phyloP scores from a whole-genome alignment of 2,888 invertebrate genomes.

The Orchesella flavescens region DNA sequence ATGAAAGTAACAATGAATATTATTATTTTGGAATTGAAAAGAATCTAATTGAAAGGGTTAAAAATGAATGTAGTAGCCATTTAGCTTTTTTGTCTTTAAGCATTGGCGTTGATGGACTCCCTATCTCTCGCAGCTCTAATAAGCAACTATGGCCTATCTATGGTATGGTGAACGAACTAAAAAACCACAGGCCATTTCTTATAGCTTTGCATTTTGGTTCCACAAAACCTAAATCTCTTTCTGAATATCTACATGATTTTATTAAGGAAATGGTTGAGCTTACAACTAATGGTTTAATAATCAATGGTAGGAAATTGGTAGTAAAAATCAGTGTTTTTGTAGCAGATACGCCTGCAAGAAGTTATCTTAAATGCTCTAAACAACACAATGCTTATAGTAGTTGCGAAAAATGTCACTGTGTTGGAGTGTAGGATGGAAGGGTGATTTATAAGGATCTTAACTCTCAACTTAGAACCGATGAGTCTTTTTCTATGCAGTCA shows the following conservation, averaged over 20 bases:
- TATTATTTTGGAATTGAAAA: too few species aligned
- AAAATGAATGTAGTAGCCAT: too few species aligned
- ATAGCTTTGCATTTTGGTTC: constrained; percentile 32
- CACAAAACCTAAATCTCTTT: constrained; percentile 30
- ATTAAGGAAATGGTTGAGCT: constrained; percentile 16
- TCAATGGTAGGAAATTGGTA: not conserved
- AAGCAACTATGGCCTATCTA: constrained; percentile 48
- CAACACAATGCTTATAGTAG: constrained; percentile 23
- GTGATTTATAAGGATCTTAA: not conserved
- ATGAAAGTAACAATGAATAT: too few species aligned
- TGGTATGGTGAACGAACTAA: constrained; percentile 22
- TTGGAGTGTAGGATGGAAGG: constrained; percentile 26
- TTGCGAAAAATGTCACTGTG: constrained; percentile 8
- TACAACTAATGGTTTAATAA: constrained; percentile 17
- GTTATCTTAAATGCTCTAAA: constrained; percentile 35
- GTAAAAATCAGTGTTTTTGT: constrained; percentile 35
- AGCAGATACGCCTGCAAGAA: constrained; percentile 51
- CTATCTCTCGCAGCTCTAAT: constrained; percentile 44
- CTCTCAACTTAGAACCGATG: not conserved
- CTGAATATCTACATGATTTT: constrained; percentile 28
- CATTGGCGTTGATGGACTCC: constrained; percentile 47
- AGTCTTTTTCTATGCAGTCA: not conserved
- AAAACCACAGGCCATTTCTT: not conserved
- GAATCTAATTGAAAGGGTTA: too few species aligned
- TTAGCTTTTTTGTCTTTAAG: not conserved